Base-by-base conservation (phyloP, 2,797 vertebrate species). In the Meriones psammophilus region DNA sequence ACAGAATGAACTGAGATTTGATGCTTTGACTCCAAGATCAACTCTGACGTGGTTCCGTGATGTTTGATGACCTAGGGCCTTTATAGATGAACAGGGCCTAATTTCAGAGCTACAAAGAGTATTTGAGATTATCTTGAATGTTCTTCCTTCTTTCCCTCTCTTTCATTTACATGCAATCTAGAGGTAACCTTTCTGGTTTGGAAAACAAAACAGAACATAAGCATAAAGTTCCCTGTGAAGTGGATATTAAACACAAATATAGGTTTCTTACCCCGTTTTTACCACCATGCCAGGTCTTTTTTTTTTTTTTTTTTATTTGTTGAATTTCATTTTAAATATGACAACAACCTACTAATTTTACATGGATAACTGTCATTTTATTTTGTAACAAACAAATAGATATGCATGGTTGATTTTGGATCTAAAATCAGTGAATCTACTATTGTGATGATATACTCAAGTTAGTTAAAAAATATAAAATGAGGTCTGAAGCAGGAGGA, bases 131-230 rank as follows among this genome's bases (percentile, higher is more conserved):
- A 79, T 1, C 5, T 50, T 18, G 30, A 6, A 26, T 17, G 56
- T 73, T 5, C 22, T 71, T 84, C 7, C 3, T 3, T 60, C 66
- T 3, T 15, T 50, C 15, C 20, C 12, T 28, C 3, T 56, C 76
- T 33, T 42, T 69, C 36, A 17, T 17, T 77, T 42, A 50, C 28
- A 89, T 12, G 36, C 64, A 73, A 92, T 28, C 42, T 74, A 79
- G 28, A 54, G 36, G 64, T 20, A 88, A 10, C 62, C 9, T 89
- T 88, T 90, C 24, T 74, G 66, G 33, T 80, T 73, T 91, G 17
- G 24, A 66, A 93, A 96, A 87, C 7, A 42, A 89, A 96, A 89
- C 14, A 28, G 28, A 78, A 60, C 46, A 71, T 46, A 92, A 84
- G 17, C 33, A 94, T 17, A 91, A n/a, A 9, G 13, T 46, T 64